Base-by-base conservation (phyloP, 2,113 vertebrate species). In the Genyomyrus donnyi region DNA sequence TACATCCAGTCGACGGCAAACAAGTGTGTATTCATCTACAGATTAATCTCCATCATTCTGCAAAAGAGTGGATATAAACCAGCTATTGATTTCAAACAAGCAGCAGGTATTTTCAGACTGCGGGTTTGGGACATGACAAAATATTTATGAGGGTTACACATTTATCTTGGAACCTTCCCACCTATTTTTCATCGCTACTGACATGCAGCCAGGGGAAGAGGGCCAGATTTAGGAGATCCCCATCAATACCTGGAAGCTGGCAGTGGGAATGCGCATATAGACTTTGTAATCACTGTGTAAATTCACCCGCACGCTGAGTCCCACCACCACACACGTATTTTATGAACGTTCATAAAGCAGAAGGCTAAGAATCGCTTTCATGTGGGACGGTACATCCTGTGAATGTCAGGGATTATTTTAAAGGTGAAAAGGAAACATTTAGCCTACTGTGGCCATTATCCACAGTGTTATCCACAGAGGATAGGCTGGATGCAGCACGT, bases 21-120 rank as follows among this genome's bases (percentile, higher is more conserved):
- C 9, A 39, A 31, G 19, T 11, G 21, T 58, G 42, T 21, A 52
- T 74, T 66, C 58, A 27, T 53, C 27, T 70, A 53, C 66, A 45
- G 53, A 17, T 70, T 24, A 87, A 42, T 80, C 62, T 88, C 58
- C 56, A 70, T 86, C 56, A 49, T 87, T 90, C 53, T 66, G 52
- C 27, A 49, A 85, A 90, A 87, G 85, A 21, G 89, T 70, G 84
- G 66, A 70, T 39, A 87, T 27, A 45, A 86, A 86, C 39, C 49
- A 86, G 56, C 56, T 46, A 90, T 70, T 45, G 62, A 87, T 66
- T 90, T 90, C 70, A 88, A 70, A 90, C 62, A 90, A 77, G 86
- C 70, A 46, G 87, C 77, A 85, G 45, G 56, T 90, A 85, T 88
- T 85, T 90, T 89, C 50, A 80, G 85, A 90, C 45, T 90, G 90